Evolutionary conservation across 2,113 vertebrate genomes (phyloP), one percentile per base, ranked within the genome.

Genomic region (Pseudonaja textilis): DNA sequence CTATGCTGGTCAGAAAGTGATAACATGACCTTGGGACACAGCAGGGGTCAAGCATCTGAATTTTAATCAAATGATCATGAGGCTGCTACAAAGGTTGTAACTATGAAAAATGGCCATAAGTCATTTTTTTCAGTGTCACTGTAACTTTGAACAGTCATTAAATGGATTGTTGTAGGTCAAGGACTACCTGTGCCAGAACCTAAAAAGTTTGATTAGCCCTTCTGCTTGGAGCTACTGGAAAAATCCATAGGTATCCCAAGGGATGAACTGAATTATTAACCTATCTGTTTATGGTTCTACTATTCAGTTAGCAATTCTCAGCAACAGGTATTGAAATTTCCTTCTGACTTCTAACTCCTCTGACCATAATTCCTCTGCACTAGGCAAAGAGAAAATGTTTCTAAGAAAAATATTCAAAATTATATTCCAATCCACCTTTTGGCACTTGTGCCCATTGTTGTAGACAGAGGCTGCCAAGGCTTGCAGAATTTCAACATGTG

Each of bases 391-490:
- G 50, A 85, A 85, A 9, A 25, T 20, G 9, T 52, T 23, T 81
- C 20, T 39, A 91, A 81, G 22, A 11, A 85, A 91, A 12, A 56
- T 25, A 55, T 42, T 39, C 10, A 45, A 14, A 47, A 87, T 47
- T 8, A n/a, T 5, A 5, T 9, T 50, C 20, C n/a, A 95, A 95
- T 95, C 57, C 96, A 99, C 99, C 98, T 98, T 98, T 45, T 99
- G 98, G 96, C 99, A 99, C 85, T 98, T 98, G 52, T 98, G 97
- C 91, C 99, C 99, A 94, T 99, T 99, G 88, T 97, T 98, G 91
- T 99, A 99, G 90, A 99, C 98, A 52, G 99, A 96, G 89, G 99
- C 98, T 52, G 99, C 98, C 87, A 99, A 96, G 0, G 99, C 99
- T 93, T 99, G 98, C 93, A 99, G 96, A 89, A 99, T 96, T 93